Base-by-base conservation (phyloP, 1,140 invertebrate species). In the Centruroides sculpturatus region DNA sequence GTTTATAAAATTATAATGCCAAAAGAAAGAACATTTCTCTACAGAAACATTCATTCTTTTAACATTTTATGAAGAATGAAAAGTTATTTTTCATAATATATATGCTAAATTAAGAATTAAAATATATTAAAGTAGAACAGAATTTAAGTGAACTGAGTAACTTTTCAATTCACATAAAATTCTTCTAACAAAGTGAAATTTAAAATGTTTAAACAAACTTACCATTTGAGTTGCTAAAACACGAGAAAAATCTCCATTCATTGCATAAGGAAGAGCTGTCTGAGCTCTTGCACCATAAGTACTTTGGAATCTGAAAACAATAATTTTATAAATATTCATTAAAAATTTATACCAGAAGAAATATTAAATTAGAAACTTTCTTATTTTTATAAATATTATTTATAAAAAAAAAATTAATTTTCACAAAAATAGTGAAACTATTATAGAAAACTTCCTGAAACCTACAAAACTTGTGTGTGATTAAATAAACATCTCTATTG, bases 201-300 rank as follows among this genome's bases (percentile, higher is more conserved):
- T 47, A 60, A 61, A 52, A 57, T 52, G 56, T 49, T 10, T 11
- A 53, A 59, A 56, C 55, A n/a, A 10, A 41, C 62, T 70, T 76
- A 84, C 83, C 89, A 95, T 95, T 80, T 92, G 87, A 72, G 85
- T 85, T 9, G 85, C 84, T 55, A 95, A 76, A 47, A 91, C 79
- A 69, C 82, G 76, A 3, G 86, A 84, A 78, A 95, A 95, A 72
- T 95, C 92, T 61, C 87, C 85, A 71, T 96, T 94, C 89, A 95
- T 94, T 0, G 90, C 86, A 80, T 92, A 95, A 1, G 89, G 86
- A 54, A 93, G 79, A 59, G 89, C 89, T 58, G 85, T 89, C 64
- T 86, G 82, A 49, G 85, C 85, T 68, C 85, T 82, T 23, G 83
- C 75, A 3, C 86, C 89, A 80, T 93, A 95, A 53, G 84, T 80